Base-by-base conservation (phyloP, 1,140 invertebrate species). In the Apis dorsata region DNA sequence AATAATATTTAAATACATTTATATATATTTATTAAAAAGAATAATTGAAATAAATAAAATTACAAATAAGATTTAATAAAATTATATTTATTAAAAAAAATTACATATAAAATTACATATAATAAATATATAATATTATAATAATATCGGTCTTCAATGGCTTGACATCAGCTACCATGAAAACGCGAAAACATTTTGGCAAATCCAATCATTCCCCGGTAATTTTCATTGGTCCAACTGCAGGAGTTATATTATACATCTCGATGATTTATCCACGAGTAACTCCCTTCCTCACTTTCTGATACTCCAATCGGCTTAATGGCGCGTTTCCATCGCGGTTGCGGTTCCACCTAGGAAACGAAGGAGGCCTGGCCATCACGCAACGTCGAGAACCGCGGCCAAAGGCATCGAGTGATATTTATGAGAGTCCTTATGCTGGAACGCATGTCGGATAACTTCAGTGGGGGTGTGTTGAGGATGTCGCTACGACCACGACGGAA, bases 351-450 rank as follows among this genome's bases (percentile, higher is more conserved):
- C 28, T 24, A 44, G 59, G 65, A 71, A 44, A 62, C 24, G 66
- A 55, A 70, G 8, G 60, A 63, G 62, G 51, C 53, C 63, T 17
- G n/a, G 72, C 17, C 28, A 51, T 10, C 28, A 24, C n/a, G 53
- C 34, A 53, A 19, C 53, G 80, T 60, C 62, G 63, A 77, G 73
- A 81, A 76, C 63, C 44, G 55, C 44, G 55, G 55, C 73, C 80
- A 78, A 80, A 57, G 76, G 62, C 73, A 72, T 75, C 49, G 11
- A 49, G 62, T 28, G 49, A 77, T 85, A 74, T 83, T 71, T 72
- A 77, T 83, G 81, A 77, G 71, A 21, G 51, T 66, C 81, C 75
- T 83, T 83, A 77, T 60, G 75, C 65, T 62, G 44, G 44, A 59
- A 74, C 62, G 63, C 34, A 44, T 66, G 76, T 68, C 59, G 69